Evolutionary conservation across 1,140 invertebrate genomes (phyloP).

Genomic region (Trachymyrmex septentrionalis): DNA sequence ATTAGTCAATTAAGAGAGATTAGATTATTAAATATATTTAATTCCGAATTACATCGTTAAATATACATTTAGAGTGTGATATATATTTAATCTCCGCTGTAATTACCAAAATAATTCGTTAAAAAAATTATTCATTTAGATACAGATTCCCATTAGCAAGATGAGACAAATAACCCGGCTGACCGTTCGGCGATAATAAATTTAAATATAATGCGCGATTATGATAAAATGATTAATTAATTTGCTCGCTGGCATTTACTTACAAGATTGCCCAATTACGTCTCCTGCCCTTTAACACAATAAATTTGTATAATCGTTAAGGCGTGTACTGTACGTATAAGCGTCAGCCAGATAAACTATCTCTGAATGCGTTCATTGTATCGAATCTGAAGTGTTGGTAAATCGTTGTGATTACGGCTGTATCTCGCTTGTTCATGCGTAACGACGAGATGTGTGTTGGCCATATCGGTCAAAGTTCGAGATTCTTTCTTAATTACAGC

Average conservation of each 20-base stretch:
- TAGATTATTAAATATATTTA: neutral
- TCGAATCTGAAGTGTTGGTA: slow-evolving; percentile 72
- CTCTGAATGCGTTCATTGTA: slow-evolving; percentile 74
- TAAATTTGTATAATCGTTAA: slow-evolving; percentile 49
- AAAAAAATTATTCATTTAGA: slow-evolving; percentile 19
- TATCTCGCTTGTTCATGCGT: slow-evolving; percentile 65
- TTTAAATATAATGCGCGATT: slow-evolving; percentile 42
- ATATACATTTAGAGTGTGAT: neutral
- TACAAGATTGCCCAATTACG: slow-evolving; percentile 59
- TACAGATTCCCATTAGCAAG: neutral
- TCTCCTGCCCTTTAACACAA: slow-evolving; percentile 42
- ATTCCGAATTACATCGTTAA: neutral
- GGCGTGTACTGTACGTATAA: slow-evolving; percentile 36
- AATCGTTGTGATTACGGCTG: slow-evolving; percentile 67
- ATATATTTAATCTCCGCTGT: neutral
- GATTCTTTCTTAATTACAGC: slow-evolving; percentile 72
- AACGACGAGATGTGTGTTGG: slow-evolving; percentile 57
- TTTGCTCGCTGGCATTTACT: slow-evolving; percentile 41
- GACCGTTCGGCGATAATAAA: slow-evolving; percentile 33
- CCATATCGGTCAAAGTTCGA: slow-evolving; percentile 69
- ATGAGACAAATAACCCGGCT: slow-evolving; percentile 6
- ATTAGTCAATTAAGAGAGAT: neutral
- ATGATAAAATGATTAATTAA: slow-evolving; percentile 59
- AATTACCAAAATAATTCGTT: slow-evolving; percentile 6
- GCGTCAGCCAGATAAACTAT: slow-evolving; percentile 37